Percentiles rank a stretch among this genome's conserved stretches.
phyloP scores from a whole-genome alignment of 2,113 vertebrate species.

The Lycocorax pyrrhopterus region DNA sequence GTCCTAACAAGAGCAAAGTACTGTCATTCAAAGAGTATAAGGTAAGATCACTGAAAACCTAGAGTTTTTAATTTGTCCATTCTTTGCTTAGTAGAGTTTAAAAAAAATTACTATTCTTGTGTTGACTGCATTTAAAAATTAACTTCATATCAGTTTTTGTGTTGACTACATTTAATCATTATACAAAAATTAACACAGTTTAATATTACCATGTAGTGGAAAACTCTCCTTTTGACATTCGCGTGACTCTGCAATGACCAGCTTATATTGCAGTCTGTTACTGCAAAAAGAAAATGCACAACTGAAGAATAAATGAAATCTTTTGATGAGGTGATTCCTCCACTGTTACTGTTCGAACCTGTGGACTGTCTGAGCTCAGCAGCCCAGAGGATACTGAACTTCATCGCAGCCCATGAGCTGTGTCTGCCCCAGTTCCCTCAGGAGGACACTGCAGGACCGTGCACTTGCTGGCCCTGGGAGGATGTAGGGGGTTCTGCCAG shows the following conservation, averaged over 20 bases:
- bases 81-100: background rate
- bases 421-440: rapidly evolving
- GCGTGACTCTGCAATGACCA: background rate
- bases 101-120: background rate
- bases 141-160: background rate
- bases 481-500: background rate
- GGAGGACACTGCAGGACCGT: background rate
- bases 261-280: background rate
- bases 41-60: conserved; percentile 32
- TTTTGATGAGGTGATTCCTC: background rate
- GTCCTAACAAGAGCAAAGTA: conserved; percentile 69
- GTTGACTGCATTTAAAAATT: background rate
- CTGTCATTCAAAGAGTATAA: conserved; percentile 66
- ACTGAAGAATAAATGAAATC: background rate
- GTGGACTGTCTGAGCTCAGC: background rate
- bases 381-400: background rate
- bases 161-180: background rate
- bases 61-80: background rate
- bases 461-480: background rate
- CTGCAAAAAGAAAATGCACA: background rate
- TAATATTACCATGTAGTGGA: background rate
- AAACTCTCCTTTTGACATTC: background rate
- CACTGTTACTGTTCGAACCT: background rate
- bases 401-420: background rate
- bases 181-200: background rate